Evolutionary conservation across 2,888 invertebrate genomes (phyloP), one percentile per base, ranked within the genome.

Genomic region (Eristalis tenax): DNA sequence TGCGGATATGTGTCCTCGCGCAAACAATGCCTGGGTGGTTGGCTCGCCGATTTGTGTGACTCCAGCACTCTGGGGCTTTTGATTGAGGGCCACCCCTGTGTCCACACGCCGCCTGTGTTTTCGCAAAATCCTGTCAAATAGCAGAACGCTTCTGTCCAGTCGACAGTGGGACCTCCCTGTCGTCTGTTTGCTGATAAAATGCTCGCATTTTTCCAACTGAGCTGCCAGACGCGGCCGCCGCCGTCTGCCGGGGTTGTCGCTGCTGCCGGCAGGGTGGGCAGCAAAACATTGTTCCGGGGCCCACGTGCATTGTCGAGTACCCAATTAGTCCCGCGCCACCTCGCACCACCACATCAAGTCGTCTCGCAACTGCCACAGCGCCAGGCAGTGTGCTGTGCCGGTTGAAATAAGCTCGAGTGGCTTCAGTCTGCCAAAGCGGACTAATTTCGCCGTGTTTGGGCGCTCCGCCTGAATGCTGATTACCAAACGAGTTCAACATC

Each of bases 271-370:
- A 23, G 68, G 63, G 3, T 18, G 40, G 57, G 50, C 50, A n/a
- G 43, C 43, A 18, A 43, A n/a, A 32, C 26, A 64, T 71, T 75
- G 75, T 80, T 63, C 59, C 50, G 61, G 23, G 22, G 61, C 74
- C 69, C 83, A 75, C 83, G 86, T 86, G 83, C 83, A 73, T 56
- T 61, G 56, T 83, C 50, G 83, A 86, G 86, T 78, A 65, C 83
- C 86, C 86, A 86, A 86, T 86, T 86, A 86, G 78, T 65, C 76
- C 6, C n/a, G 38, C n/a, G n/a, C 32, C 1, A 8, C 32, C 50
- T 40, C 63, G 50, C 59, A 71, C 65, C 43, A 3, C 26, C 26
- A 26, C 40, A 61, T 28, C 43, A 22, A 35, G 15, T 18, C 38
- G 59, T 68, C 50, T 68, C 65, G 66, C 50, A 56, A 59, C 71